phyloP scores from a whole-genome alignment of 2,113 vertebrate species.

The Microtus pennsylvanicus region DNA sequence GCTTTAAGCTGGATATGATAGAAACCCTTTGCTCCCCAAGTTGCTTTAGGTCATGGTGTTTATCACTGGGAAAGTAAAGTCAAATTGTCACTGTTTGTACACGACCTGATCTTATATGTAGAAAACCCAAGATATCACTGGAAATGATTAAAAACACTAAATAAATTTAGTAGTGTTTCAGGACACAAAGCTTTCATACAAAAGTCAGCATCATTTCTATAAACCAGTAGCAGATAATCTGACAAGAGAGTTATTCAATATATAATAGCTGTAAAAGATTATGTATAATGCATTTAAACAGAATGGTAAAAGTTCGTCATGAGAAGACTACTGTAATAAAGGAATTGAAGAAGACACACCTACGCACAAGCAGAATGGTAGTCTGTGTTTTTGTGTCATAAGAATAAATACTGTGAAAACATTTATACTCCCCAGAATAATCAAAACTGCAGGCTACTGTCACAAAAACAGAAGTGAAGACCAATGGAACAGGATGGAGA shows the following conservation, averaged over 20 bases:
- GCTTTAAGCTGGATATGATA: neutral
- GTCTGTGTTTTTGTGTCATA: neutral
- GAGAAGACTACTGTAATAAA: neutral
- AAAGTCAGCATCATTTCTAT: neutral
- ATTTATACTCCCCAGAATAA: neutral
- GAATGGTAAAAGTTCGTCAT: neutral
- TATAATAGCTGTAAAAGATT: neutral
- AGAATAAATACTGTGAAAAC: neutral
- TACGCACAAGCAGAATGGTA: neutral
- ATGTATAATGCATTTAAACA: neutral
- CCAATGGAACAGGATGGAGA: neutral
- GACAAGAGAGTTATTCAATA: neutral
- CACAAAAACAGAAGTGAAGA: neutral
- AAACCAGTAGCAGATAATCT: neutral
- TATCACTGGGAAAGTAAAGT: neutral
- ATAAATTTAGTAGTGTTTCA: neutral
- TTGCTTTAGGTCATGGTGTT: neutral
- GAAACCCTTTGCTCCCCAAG: neutral
- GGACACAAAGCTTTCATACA: neutral
- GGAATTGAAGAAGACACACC: neutral
- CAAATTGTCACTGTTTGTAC: neutral
- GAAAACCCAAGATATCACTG: neutral
- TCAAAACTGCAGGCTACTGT: neutral
- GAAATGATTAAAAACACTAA: neutral
- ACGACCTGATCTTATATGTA: neutral